Evolutionary conservation across 2,797 vertebrate species (phyloP).

Genomic region (Neosilurus mollespiculum): DNA sequence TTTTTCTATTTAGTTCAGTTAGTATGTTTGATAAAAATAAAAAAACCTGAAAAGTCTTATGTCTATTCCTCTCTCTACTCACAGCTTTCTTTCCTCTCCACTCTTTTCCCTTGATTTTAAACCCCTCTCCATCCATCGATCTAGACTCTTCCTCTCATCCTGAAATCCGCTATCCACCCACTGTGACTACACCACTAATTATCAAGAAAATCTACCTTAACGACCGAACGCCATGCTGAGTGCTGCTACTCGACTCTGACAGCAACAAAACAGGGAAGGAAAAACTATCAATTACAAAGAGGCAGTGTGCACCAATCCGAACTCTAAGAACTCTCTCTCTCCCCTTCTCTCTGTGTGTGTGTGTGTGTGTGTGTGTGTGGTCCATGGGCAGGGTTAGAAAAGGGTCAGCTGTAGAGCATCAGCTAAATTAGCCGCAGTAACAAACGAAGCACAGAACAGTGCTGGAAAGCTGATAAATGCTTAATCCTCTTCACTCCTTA

Average conservation of each 20-base stretch:
- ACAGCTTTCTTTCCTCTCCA: conserved; percentile 42
- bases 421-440: conserved; percentile 33
- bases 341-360: not conserved
- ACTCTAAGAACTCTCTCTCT: no score
- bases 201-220: conserved; percentile 33
- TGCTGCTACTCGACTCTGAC: conserved; percentile 10
- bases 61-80: conserved; percentile 32
- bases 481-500: conserved; percentile 42
- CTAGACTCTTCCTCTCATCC: conserved; percentile 42
- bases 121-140: conserved; percentile 2
- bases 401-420: conserved; percentile 19
- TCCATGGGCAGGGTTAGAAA: not conserved
- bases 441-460: conserved; percentile 14
- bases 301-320: not conserved
- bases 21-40: no score
- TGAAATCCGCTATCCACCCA: not conserved
- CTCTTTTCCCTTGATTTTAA: not conserved
- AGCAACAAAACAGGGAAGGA: conserved; percentile 4
- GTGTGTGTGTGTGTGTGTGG: not conserved
- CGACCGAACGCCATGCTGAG: conserved; percentile 25
- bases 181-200: conserved; percentile 35
- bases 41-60: no score
- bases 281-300: conserved; percentile 35
- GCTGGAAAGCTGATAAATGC: conserved; percentile 46
- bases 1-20: no score